A percentile compares a stretch with the other conserved stretches of the same genome.
Evolutionary conservation across 2,888 invertebrate species (phyloP).

Genomic region (Chouioia cunea): DNA sequence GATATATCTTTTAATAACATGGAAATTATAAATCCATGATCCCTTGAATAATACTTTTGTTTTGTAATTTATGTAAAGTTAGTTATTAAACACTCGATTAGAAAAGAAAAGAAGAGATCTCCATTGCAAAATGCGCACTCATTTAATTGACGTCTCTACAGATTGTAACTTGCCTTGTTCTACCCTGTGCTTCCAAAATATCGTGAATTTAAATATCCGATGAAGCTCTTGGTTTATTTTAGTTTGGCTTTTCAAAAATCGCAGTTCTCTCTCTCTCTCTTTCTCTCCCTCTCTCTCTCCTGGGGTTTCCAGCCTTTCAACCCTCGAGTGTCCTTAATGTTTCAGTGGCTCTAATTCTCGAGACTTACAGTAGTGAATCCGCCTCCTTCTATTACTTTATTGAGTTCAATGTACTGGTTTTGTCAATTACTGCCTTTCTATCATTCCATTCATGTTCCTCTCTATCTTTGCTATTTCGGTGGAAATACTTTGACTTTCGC

Average conservation of each 20-base stretch:
- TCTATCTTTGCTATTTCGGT: slow-evolving; percentile 4
- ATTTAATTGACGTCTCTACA: slow-evolving; percentile 31
- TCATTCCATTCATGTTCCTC: slow-evolving; percentile 29
- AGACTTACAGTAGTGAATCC: slow-evolving; percentile 35
- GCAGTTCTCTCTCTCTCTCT: slow-evolving; percentile 16
- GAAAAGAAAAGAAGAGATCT: slow-evolving; percentile 10
- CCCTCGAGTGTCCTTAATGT: slow-evolving; percentile 43
- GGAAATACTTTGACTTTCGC: slow-evolving; percentile 25
- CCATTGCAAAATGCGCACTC: slow-evolving; percentile 7
- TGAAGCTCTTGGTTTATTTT: slow-evolving; percentile 33
- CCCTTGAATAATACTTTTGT: slow-evolving; percentile 4
- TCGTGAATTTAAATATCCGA: slow-evolving; percentile 37
- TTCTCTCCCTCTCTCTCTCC: slow-evolving; percentile 13
- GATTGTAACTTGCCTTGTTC: slow-evolving; percentile 19
- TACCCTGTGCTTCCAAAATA: slow-evolving; percentile 18
- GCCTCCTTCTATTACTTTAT: slow-evolving; percentile 41
- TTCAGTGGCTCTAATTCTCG: slow-evolving; percentile 43
- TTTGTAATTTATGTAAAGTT: neutral
- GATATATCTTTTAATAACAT: too few relatives aligned
- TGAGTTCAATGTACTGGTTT: slow-evolving; percentile 41
- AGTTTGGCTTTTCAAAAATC: slow-evolving; percentile 35
- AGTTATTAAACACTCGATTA: neutral
- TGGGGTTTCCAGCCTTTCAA: slow-evolving; percentile 34
- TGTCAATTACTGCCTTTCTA: slow-evolving; percentile 41
- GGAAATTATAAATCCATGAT: too few relatives aligned